Evolutionary conservation across 2,888 invertebrate genomes (phyloP).

Genomic region (Chrysotoxum bicinctum): DNA sequence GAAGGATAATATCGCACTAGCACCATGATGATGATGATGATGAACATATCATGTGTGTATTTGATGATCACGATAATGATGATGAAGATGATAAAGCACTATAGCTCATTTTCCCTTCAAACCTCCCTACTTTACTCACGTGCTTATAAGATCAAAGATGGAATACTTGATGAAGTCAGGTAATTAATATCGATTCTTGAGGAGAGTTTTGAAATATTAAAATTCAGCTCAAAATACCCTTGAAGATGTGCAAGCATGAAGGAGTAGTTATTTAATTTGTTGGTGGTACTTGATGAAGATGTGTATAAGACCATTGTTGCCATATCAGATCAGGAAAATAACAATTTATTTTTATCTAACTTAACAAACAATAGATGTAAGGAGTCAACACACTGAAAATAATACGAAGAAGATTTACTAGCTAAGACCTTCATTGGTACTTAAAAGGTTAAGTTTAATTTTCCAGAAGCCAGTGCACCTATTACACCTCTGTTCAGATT

Average conservation of each 20-base stretch:
- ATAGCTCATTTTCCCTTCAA: background rate
- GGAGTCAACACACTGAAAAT: too few species aligned
- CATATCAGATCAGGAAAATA: background rate
- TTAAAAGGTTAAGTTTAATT: too few species aligned
- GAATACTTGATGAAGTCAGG: slow-evolving; percentile 74
- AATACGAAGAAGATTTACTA: too few species aligned
- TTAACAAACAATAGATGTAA: background rate
- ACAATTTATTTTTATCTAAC: background rate
- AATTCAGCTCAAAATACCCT: slow-evolving; percentile 66
- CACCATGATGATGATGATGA: slow-evolving; percentile 7
- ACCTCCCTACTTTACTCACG: background rate
- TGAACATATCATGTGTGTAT: slow-evolving; percentile 17
- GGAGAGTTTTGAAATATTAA: slow-evolving; percentile 73
- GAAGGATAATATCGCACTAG: slow-evolving; percentile 43
- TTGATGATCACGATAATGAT: slow-evolving; percentile 31
- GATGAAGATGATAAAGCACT: slow-evolving; percentile 32
- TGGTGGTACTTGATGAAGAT: background rate
- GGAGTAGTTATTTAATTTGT: background rate
- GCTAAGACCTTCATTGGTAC: too few species aligned
- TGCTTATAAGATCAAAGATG: slow-evolving; percentile 60
- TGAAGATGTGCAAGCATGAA: background rate
- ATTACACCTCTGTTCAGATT: too few species aligned
- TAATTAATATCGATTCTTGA: slow-evolving; percentile 75
- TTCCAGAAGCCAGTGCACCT: too few species aligned
- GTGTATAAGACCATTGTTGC: background rate